Evolutionary conservation across 2,113 vertebrate species (phyloP).

Genomic region (Eulemur rufifrons): DNA sequence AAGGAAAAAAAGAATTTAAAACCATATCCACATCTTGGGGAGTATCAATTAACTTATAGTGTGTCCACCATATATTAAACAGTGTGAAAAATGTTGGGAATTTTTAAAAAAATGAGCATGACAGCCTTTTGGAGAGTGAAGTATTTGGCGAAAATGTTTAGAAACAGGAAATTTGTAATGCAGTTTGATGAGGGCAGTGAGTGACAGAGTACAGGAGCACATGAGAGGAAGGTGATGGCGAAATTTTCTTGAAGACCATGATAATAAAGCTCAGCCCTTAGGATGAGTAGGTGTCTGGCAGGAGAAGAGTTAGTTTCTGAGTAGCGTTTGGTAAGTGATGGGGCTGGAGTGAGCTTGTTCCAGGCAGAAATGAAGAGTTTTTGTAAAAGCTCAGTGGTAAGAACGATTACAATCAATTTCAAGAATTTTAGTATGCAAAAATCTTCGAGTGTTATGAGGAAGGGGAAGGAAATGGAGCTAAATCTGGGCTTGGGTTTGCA

Average conservation of each 20-base stretch:
- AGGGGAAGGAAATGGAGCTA: not conserved
- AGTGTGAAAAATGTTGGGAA: not conserved
- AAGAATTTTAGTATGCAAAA: not conserved
- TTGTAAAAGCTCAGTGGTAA: not conserved
- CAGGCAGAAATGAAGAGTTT: not conserved
- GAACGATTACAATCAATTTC: not conserved
- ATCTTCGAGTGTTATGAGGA: not conserved
- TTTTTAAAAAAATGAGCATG: not conserved
- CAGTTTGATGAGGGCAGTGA: not conserved
- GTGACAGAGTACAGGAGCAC: not conserved
- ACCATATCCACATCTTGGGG: not conserved
- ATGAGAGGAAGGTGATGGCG: not conserved
- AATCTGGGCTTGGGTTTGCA: rapidly evolving
- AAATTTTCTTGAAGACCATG: not conserved
- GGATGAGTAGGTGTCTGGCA: not conserved
- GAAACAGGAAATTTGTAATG: not conserved
- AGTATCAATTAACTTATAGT: not conserved
- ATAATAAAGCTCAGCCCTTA: not conserved
- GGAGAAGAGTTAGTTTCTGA: not conserved
- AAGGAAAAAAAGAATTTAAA: not conserved
- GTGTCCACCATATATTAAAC: not conserved
- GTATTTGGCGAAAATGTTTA: not conserved
- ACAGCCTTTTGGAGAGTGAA: not conserved
- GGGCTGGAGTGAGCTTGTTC: not conserved
- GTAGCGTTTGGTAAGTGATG: not conserved